Evolutionary conservation across 2,888 invertebrate species (phyloP), one percentile per base, ranked within the genome.

Genomic region (Ctena decussata): DNA sequence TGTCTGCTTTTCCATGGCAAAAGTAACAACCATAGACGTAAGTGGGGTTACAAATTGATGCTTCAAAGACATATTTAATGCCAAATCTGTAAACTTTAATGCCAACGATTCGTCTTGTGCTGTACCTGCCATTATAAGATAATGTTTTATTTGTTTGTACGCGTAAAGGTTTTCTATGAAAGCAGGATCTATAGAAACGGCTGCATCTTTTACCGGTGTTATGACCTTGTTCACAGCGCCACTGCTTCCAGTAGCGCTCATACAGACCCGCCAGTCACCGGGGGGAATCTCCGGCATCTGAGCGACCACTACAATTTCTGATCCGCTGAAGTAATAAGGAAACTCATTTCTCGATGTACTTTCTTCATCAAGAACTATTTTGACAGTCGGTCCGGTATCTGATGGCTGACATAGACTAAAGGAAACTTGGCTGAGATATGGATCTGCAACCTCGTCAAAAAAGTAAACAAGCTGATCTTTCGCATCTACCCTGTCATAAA

Each of bases 11-110:
- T 46, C 2, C 46, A 46, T 46, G 46, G 12, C 65, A 1, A 24
- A 35, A 18, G 32, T 21, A 8, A 76, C 76, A n/a, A 76, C 65
- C 27, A 76, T 37, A 27, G 76, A 76, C 32, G 76, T 76, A 2
- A 76, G 21, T 5, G 39, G 24, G 11, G 76, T 76, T 32, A 76
- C 76, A 27, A 76, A 76, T 1, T 53, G 57, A 27, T 76, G 32
- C 27, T 5, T 27, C 15, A 76, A 30, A 15, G 76, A 76, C 32
- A 76, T 3, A 21, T 39, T 39, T 11, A 76, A n/a, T 11, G 76
- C 76, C 21, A 46, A 21, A 46, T 46, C 46, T 12, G 46, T 46
- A 18, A 21, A 46, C 18, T 46, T 46, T 12, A 46, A 3, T 21
- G 46, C 46, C 46, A 46, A 46, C 6, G 15, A 21, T 46, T 46